Base-by-base conservation (phyloP, 1,140 invertebrate species). In the Ostrea denselamellosa region DNA sequence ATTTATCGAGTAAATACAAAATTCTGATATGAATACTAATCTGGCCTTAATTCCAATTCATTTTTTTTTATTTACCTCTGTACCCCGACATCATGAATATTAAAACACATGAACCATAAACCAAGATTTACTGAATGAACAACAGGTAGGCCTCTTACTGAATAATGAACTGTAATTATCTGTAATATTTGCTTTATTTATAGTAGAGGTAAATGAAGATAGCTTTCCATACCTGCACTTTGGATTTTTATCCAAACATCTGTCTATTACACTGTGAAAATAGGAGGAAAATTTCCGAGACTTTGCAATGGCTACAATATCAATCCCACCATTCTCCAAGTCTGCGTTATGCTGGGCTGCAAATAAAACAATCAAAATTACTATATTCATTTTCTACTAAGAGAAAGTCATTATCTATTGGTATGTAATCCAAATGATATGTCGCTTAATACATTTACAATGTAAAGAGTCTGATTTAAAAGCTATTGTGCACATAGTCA, bases 231-330 rank as follows among this genome's bases (percentile, higher is more conserved):
- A 93, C 92, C 92, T 92, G 84, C 85, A 83, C 9, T 89, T 54
- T 4, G 90, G 90, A 71, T 92, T 96, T 89, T 96, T 96, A 91
- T 96, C 95, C 56, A 97, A 93, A 94, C 97, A 97, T 12, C 97
- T 92, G 90, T 97, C 96, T 62, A 96, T 96, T 90, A 98, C 96
- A 86, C 96, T 96, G 94, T 98, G 97, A 92, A 98, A 97, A 91
- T 96, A 94, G 89, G 97, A 96, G 34, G 96, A 96, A 90, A 98
- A 97, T 90, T 95, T 96, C 68, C 97, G 94, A 53, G 87, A 88
- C 44, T 91, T 93, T 22, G 86, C 89, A 56, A 90, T 91, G 14
- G 93, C 92, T 28, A 91, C 94, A 88, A 92, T 93, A 56, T 93
- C 94, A 25, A 94, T 91, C 86, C 93, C 91, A 22, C 92, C 92